These are phyloP conservation scores for Sipha flava DNA, from an alignment of 1,140 invertebrate species.

Conservation along the genomic window DNA sequence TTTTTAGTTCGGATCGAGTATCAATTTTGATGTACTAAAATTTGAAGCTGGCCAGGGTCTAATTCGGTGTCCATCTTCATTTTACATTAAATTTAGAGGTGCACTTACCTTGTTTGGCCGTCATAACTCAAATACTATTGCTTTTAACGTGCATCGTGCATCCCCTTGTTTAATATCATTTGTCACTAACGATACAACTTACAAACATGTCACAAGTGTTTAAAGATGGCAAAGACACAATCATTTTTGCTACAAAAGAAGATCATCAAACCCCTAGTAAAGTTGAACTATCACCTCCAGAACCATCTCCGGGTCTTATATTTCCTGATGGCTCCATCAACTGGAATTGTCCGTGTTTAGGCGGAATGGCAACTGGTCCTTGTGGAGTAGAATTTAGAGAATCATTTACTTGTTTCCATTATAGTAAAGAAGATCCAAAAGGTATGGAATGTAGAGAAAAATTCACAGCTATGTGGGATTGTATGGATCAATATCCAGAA, in stretches of 20 bases:
- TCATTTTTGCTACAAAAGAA: slow-evolving; percentile 74
- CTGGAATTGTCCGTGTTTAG: slow-evolving; percentile 93
- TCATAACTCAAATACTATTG: slow-evolving; percentile 49
- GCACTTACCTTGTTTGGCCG: slow-evolving; percentile 50
- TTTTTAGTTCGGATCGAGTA: slow-evolving; percentile 46
- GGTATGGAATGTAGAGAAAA: slow-evolving; percentile 74
- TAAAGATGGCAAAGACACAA: slow-evolving; percentile 65
- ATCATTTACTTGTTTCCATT: slow-evolving; percentile 92
- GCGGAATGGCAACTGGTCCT: slow-evolving; percentile 89
- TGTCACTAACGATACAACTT: slow-evolving; percentile 42
- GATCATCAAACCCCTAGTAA: slow-evolving; percentile 64
- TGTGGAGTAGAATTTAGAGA: slow-evolving; percentile 87
- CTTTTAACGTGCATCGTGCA: slow-evolving; percentile 50
- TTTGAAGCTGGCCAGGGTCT: slow-evolving; percentile 49
- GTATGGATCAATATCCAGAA: slow-evolving; percentile 80
- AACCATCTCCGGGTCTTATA: slow-evolving; percentile 69
- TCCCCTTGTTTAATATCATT: slow-evolving; percentile 45
- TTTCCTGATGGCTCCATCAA: slow-evolving; percentile 85
- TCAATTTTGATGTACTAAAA: slow-evolving; percentile 52
- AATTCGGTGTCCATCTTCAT: slow-evolving; percentile 49
- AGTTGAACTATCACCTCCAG: slow-evolving; percentile 61
- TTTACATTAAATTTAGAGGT: slow-evolving; percentile 50
- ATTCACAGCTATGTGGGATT: slow-evolving; percentile 86
- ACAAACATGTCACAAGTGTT: slow-evolving; percentile 45
- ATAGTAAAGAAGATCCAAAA: slow-evolving; percentile 56